phyloP scores from a whole-genome alignment of 2,888 invertebrate genomes.

The Drosophila bunnanda region DNA sequence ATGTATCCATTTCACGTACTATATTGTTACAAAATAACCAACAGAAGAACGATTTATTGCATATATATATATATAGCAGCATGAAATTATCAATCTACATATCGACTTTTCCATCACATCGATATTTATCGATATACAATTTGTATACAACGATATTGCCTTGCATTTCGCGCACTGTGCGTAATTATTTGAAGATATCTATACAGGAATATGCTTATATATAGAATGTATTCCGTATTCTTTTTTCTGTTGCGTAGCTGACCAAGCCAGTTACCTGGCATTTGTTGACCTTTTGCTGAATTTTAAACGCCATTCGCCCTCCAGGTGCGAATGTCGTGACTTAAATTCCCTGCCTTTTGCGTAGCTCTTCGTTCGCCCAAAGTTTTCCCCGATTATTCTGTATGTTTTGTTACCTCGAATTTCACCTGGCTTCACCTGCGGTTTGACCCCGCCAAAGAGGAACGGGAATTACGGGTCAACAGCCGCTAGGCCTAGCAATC shows the following conservation, averaged over 20 bases:
- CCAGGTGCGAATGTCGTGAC: constrained; percentile 62
- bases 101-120: too few relatives aligned
- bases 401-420: constrained; percentile 8
- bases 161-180: not conserved
- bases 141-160: not conserved
- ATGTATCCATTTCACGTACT: too few relatives aligned
- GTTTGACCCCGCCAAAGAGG: constrained; percentile 16
- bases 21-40: too few relatives aligned
- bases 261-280: constrained; percentile 36
- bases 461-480: constrained; percentile 22
- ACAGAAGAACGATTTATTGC: too few relatives aligned
- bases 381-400: constrained; percentile 32
- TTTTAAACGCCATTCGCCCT: constrained; percentile 56
- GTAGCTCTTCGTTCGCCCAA: constrained; percentile 6
- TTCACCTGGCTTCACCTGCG: constrained; percentile 12
- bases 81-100: too few relatives aligned
- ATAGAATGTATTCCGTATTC: constrained; percentile 1
- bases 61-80: too few relatives aligned
- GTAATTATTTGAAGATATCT: constrained; percentile 14
- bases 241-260: constrained; percentile 33
- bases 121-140: not conserved
- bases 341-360: constrained; percentile 53
- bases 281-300: constrained; percentile 55
- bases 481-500: constrained; percentile 36
- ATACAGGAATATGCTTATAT: constrained; percentile 8